A percentile compares a stretch with the other conserved stretches of the same genome.
Conservation (phyloP, 2,113 vertebrate genomes). For the Otolemur garnettii region DNA sequence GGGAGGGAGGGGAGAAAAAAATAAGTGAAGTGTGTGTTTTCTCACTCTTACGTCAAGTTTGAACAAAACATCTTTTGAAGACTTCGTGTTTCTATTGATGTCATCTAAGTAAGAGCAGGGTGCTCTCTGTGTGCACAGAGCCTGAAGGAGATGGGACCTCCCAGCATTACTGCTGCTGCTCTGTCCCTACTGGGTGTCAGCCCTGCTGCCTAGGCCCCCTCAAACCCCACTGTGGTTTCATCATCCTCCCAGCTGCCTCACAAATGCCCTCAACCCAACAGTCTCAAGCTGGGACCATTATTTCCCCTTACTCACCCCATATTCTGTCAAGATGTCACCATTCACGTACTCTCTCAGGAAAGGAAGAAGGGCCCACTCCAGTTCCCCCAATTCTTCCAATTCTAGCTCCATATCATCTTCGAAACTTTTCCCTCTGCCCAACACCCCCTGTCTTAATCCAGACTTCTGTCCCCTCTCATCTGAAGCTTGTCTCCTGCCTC, state of each 20-base stretch:
- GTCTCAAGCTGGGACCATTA: too few relatives aligned
- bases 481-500: neutral
- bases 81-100: accelerated
- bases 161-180: neutral
- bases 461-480: neutral
- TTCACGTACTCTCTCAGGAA: too few relatives aligned
- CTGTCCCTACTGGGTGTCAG: neutral
- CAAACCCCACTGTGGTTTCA: neutral
- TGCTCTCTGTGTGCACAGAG: accelerated
- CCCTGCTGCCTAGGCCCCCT: neutral
- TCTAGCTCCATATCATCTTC: neutral
- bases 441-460: neutral
- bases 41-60: neutral
- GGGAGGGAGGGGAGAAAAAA: neutral
- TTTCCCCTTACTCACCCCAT: neutral
- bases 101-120: neutral
- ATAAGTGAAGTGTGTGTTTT: neutral
- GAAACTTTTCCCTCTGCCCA: neutral
- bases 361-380: neutral
- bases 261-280: neutral
- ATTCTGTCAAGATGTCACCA: neutral
- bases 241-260: neutral
- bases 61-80: neutral
- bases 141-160: neutral
- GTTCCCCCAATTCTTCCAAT: neutral